Conservation (phyloP, 30 jellyfish, hydroid and myxozoan species). For the Sanderia malayensis region DNA sequence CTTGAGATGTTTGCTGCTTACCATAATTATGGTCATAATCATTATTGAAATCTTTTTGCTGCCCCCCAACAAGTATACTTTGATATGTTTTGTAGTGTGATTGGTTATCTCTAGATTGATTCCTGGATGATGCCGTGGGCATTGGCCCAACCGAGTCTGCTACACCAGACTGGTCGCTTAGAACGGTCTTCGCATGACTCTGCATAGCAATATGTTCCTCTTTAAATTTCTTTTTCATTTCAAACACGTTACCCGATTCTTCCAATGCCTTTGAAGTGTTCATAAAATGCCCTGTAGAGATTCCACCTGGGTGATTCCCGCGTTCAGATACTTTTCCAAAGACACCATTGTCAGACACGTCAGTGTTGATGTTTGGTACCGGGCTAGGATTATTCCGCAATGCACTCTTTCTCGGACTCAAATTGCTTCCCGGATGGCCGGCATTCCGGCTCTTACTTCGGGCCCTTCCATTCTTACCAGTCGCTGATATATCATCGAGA, state of each 20-base stretch:
- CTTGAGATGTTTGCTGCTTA: not conserved
- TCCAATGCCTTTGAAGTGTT: too few species aligned
- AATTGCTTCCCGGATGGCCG: not conserved
- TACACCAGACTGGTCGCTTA: too few species aligned
- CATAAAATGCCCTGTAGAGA: too few species aligned
- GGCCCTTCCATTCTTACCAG: conserved; percentile 52
- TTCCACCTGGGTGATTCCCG: too few species aligned
- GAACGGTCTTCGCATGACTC: not conserved
- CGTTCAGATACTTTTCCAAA: too few species aligned
- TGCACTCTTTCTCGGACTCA: conserved; percentile 42
- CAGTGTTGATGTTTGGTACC: not conserved
- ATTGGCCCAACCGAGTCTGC: too few species aligned
- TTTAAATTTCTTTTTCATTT: not conserved
- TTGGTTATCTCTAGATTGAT: not conserved
- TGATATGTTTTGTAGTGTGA: not conserved
- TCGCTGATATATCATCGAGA: conserved; percentile 57
- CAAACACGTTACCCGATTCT: not conserved
- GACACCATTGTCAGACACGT: conserved; percentile 1
- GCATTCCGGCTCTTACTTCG: not conserved
- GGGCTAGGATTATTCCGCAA: conserved; percentile 65
- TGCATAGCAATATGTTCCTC: not conserved
- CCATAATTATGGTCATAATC: not conserved
- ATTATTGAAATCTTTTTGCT: not conserved
- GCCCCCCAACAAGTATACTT: not conserved
- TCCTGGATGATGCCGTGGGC: not conserved